Base-by-base conservation (phyloP, 2,797 vertebrate genomes). In the Megaceryle alcyon region DNA sequence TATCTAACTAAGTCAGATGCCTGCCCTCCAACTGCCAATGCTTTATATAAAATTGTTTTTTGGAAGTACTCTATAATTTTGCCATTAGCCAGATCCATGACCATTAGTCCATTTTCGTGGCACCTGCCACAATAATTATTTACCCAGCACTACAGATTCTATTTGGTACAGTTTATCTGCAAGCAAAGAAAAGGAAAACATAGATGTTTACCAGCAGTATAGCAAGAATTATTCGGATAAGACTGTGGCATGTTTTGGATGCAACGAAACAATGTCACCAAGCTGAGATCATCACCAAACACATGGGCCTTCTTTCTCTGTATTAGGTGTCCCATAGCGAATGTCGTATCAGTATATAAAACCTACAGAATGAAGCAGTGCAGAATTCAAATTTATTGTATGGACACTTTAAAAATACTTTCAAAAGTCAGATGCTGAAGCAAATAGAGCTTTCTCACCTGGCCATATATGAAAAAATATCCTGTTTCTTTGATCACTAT, bases 381-480 rank as follows among this genome's bases (percentile, higher is more conserved):
- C 26, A 85, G 25, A 56, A 22, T 81, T 88, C 12, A 90, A 69
- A 73, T 3, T n/a, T 48, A 61, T 6, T 71, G 77, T 35, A 29
- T 28, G 29, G 25, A 82, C 19, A 37, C 16, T 59, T 60, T 61
- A 68, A 86, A 88, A 79, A 79, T 39, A 12, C 22, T 66, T 41
- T 10, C n/a, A 33, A 44, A 63, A 75, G 6, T 71, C 29, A 75
- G 19, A 23, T 68, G 22, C 7, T 95, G 49, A 60, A 68, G 6
- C 6, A 7, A 92, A 91, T 10, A 43, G 26, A 69, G 7, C 28
- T 39, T 46, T 64, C 92, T 86, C 76, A 99, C 99, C 99, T 99
- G 99, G 54, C 99, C 99, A 94, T 99, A 99, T 91, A 99, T 98
- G 68, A 99, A 99, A 98, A 99, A 99, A 98, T 98, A 99, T 73